phyloP scores from a whole-genome alignment of 1,140 invertebrate species.

The Leptinotarsa defecta region DNA sequence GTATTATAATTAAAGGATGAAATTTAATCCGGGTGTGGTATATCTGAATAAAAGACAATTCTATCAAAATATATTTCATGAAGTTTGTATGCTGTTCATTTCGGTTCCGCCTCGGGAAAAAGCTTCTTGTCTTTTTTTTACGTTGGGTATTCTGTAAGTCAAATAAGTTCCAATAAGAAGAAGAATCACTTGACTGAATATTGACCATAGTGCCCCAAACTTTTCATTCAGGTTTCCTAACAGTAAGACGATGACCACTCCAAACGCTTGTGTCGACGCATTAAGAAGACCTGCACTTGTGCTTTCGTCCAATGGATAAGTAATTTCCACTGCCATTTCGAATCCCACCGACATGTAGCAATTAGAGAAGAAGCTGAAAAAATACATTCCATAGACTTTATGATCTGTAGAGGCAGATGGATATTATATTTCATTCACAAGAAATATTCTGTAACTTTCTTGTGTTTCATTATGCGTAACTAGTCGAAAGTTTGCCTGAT shows the following conservation, averaged over 20 bases:
- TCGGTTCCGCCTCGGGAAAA: background rate
- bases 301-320: conserved; percentile 44
- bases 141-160: conserved; percentile 38
- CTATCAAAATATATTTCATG: no score
- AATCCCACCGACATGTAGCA: conserved; percentile 44
- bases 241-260: conserved; percentile 38
- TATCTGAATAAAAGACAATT: no score
- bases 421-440: no score
- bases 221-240: conserved; percentile 30
- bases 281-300: conserved; percentile 45
- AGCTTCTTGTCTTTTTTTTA: conserved; percentile 37
- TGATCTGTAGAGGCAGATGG: no score
- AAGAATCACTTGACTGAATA: conserved; percentile 32
- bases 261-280: conserved; percentile 41
- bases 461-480: no score
- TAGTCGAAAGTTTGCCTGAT: no score
- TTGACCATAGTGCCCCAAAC: conserved; percentile 30
- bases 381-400: no score
- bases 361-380: conserved; percentile 32
- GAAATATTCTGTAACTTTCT: no score
- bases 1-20: no score
- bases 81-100: background rate
- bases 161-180: conserved; percentile 38
- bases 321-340: conserved; percentile 46
- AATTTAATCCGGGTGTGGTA: no score